Evolutionary conservation across 2,797 vertebrate species (phyloP).

Genomic region (Monodelphis domestica): DNA sequence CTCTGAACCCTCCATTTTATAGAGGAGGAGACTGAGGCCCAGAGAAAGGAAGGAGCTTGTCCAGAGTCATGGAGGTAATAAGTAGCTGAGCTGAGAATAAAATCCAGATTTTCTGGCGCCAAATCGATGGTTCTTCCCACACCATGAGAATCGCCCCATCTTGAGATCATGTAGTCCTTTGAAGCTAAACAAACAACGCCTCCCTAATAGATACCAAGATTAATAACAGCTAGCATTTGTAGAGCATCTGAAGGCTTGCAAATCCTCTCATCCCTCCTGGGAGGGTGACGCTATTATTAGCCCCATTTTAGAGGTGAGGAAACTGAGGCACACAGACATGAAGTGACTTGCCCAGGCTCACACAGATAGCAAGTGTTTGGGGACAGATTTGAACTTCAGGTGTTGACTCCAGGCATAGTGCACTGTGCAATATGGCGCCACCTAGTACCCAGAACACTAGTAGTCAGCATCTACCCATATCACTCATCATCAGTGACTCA

Average conservation of each 20-base stretch:
- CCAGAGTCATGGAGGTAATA: background rate
- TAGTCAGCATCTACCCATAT: background rate
- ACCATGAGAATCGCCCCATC: background rate
- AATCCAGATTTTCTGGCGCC: no score
- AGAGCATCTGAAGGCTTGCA: background rate
- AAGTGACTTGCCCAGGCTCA: background rate
- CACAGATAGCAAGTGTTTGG: background rate
- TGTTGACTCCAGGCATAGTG: background rate
- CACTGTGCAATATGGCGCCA: background rate
- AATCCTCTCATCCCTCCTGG: background rate
- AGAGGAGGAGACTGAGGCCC: background rate
- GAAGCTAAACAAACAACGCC: background rate
- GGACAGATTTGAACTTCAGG: background rate
- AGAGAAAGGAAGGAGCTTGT: background rate
- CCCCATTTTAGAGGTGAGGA: background rate
- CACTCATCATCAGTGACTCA: background rate
- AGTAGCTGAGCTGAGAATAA: background rate
- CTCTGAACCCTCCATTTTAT: background rate
- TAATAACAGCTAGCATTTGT: background rate
- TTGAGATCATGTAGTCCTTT: background rate
- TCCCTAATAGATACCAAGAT: background rate
- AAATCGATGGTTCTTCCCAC: background rate
- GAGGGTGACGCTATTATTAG: background rate
- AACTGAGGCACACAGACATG: background rate
- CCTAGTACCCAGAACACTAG: background rate